Conservation (phyloP, 2,113 vertebrate species). For the Amazona guildingii region DNA sequence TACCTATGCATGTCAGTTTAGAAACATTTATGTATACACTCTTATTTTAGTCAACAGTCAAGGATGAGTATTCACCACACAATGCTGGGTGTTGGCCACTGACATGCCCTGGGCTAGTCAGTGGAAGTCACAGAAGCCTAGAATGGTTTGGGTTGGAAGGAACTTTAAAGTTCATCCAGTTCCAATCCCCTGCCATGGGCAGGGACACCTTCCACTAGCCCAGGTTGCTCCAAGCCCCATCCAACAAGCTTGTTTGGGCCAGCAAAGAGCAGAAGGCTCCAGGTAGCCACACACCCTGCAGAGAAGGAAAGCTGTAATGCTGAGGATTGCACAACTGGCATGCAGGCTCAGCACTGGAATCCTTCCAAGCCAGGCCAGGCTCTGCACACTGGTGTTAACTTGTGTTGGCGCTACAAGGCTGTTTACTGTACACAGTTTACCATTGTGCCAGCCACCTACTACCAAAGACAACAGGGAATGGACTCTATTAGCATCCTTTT, state of each 20-base stretch:
- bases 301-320: too few species aligned
- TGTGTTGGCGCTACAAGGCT: neutral
- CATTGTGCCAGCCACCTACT: neutral
- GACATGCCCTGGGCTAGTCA: neutral
- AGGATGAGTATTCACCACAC: neutral
- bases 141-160: neutral
- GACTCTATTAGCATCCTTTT: neutral
- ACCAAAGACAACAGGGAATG: neutral
- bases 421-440: neutral
- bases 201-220: neutral
- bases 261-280: neutral
- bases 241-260: neutral
- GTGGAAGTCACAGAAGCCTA: neutral
- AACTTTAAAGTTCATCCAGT: neutral
- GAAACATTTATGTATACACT: neutral
- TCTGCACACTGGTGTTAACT: neutral
- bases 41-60: neutral
- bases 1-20: neutral
- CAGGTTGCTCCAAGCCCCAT: neutral
- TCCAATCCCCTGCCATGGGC: neutral
- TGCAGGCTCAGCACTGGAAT: rapidly evolving
- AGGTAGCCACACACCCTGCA: neutral
- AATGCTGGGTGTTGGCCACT: neutral
- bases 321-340: rapidly evolving
- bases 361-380: neutral